Base-by-base conservation (phyloP, 2,113 vertebrate species). In the Passer domesticus region DNA sequence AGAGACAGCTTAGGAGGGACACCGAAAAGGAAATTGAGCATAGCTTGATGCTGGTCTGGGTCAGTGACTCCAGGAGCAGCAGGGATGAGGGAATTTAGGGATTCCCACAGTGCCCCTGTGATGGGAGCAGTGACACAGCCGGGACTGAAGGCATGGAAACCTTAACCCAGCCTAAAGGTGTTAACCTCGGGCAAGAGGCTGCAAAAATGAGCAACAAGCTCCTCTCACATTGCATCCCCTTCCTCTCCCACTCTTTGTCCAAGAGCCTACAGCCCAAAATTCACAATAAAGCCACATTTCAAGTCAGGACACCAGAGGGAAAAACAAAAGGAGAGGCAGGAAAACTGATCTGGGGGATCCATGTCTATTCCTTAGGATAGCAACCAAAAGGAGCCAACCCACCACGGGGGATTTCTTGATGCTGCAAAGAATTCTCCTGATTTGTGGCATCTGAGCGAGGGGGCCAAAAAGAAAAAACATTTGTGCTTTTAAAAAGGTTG, bases 401-500 rank as follows among this genome's bases (percentile, higher is more conserved):
- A 77, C 68, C 49, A 31, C 33, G 7, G 70, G 94, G 47, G 46
- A 70, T 80, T 95, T 91, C 90, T 69, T 69, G 67, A 33, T 43
- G 43, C 35, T 35, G 81, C 46, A 58, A 49, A 82, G 78, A 87
- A 90, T 92, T 87, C 83, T 77, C 64, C 87, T 91, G 88, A 85
- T 93, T 92, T 95, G 87, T 90, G 77, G 62, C 53, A 59, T 92
- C 56, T 63, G 79, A 96, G 37, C 49, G 82, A 64, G 83, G 83
- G 72, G 78, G 28, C 74, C 7, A 8, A 83, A 95, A 97, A 94
- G 58, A 72, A 92, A 69, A 56, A 62, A 66, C 83, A 93, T 88
- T 94, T 76, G 25, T 83, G 92, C 94, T 92, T 96, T 90, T 84
- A 90, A 90, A 93, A 94, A 93, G 96, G 73, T 33, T 76, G 84